These are phyloP conservation scores for Ladona fulva DNA, from an alignment of 1,140 invertebrate species.

Conservation along the genomic window DNA sequence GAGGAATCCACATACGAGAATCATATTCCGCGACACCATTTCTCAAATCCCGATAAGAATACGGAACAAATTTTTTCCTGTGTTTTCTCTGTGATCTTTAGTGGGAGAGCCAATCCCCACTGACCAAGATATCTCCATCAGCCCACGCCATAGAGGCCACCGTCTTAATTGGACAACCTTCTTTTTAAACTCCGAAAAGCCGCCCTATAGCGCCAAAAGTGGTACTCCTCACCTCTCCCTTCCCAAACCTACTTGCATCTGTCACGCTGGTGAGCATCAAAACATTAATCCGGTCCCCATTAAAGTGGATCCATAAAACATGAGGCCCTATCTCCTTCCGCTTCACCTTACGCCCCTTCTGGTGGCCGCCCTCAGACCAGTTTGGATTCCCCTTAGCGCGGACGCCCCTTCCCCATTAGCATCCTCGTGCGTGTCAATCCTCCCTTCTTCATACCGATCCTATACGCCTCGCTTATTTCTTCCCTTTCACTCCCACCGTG, in stretches of 20 bases:
- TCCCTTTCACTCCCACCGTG: too few relatives aligned
- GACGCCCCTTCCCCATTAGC: too few relatives aligned
- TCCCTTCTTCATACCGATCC: too few relatives aligned
- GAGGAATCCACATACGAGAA: too few relatives aligned
- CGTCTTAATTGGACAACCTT: not conserved
- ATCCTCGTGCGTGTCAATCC: too few relatives aligned
- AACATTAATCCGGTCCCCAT: conserved; percentile 23
- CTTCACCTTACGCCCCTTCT: not conserved
- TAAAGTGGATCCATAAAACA: conserved; percentile 23
- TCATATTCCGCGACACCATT: too few relatives aligned
- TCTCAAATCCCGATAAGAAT: too few relatives aligned
- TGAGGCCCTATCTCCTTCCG: conserved; percentile 13
- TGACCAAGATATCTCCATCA: not conserved
- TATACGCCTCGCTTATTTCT: too few relatives aligned
- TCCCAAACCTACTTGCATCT: conserved; percentile 12
- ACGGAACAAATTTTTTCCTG: too few relatives aligned
- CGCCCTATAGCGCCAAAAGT: not conserved
- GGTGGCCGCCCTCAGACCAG: too few relatives aligned
- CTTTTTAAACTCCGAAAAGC: too few relatives aligned
- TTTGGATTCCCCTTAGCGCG: too few relatives aligned
- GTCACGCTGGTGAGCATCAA: conserved; percentile 19
- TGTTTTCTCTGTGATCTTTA: not conserved
- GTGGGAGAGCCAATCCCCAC: not conserved
- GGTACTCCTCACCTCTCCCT: not conserved
- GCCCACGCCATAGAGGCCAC: not conserved